These are phyloP conservation scores for Acanthopagrus latus DNA, from an alignment of 2,797 vertebrate species.

Conservation along the genomic window DNA sequence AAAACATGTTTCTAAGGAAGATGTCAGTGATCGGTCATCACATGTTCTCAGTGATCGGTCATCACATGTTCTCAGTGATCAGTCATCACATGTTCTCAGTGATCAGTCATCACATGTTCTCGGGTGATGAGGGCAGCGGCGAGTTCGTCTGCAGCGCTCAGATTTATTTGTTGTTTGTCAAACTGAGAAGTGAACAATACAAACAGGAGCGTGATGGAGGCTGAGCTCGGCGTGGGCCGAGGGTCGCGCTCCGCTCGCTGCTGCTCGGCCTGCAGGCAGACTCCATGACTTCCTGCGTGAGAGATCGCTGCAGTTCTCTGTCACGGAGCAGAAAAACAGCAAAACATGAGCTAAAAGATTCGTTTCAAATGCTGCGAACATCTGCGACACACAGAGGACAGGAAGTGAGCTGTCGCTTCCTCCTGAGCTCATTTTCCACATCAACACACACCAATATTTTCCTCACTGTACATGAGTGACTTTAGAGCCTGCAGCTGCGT, in stretches of 20 bases:
- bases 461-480: background rate
- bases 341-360: background rate
- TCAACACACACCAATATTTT: slow-evolving; percentile 2
- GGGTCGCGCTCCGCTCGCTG: background rate
- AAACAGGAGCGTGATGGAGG: background rate
- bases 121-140: no score
- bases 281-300: background rate
- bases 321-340: background rate
- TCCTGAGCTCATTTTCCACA: slow-evolving; percentile 19
- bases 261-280: background rate
- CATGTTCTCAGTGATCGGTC: no score
- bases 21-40: no score
- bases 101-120: no score
- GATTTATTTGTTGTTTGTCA: background rate
- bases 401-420: slow-evolving; percentile 11
- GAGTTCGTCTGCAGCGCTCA: background rate
- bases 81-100: no score
- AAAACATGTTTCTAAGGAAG: no score
- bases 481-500: slow-evolving; percentile 1
- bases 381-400: background rate
- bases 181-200: background rate
- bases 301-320: background rate
- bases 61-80: no score
- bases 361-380: background rate
- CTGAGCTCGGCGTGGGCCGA: background rate